Percentiles rank a stretch among this genome's conserved stretches.
Evolutionary conservation across 2,797 vertebrate genomes (phyloP).

Genomic region (Parauchenoglanis punctatus): DNA sequence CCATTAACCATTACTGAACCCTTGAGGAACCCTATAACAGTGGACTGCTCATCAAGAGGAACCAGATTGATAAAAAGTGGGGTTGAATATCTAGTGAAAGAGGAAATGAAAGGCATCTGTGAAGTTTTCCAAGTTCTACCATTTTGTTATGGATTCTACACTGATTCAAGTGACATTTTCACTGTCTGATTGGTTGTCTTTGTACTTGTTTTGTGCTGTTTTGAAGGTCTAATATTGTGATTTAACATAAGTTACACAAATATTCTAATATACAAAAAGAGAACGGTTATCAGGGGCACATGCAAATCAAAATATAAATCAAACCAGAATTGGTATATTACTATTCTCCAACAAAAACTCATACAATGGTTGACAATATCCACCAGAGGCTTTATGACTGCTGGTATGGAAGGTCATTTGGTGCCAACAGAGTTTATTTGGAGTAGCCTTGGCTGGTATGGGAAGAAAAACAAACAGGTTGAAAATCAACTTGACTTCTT

Average conservation of each 20-base stretch:
- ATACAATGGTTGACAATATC: background rate
- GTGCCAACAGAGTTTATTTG: background rate
- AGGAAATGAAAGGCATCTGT: background rate
- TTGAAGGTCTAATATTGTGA: background rate
- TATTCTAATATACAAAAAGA: background rate
- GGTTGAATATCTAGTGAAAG: background rate
- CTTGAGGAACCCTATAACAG: background rate
- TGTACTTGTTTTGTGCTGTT: background rate
- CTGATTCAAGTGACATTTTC: background rate
- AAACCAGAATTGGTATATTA: background rate
- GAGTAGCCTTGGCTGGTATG: conserved; percentile 3
- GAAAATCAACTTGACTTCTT: background rate
- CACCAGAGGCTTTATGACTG: background rate
- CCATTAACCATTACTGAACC: background rate
- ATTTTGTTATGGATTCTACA: background rate
- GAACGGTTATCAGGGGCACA: background rate
- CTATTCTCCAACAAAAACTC: background rate
- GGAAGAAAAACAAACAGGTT: background rate
- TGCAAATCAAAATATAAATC: background rate
- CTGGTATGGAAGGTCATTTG: background rate
- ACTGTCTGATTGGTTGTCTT: background rate
- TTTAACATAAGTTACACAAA: background rate
- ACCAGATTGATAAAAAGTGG: background rate
- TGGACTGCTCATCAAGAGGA: background rate
- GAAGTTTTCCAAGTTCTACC: background rate